Evolutionary conservation across 2,113 vertebrate species (phyloP).

Genomic region (Asarcornis scutulata): DNA sequence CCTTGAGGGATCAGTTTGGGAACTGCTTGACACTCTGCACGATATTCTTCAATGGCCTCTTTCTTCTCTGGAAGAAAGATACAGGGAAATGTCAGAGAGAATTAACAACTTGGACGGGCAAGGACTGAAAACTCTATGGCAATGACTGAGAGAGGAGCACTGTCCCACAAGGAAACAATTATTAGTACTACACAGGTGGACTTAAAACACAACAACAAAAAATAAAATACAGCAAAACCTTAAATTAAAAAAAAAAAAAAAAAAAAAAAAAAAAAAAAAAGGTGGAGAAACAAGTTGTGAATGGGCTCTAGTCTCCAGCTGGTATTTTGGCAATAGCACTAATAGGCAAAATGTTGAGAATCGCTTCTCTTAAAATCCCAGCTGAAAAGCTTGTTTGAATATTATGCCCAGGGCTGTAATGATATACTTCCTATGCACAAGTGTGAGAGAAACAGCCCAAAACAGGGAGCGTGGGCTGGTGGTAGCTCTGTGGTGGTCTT

Average conservation of each 20-base stretch:
- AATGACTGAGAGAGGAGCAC: background rate
- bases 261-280: background rate
- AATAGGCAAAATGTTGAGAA: background rate
- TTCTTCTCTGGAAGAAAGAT: conserved; percentile 41
- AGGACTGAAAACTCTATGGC: background rate
- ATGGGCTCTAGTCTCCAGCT: background rate
- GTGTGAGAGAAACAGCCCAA: accelerated
- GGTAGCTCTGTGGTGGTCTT: background rate
- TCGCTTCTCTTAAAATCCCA: background rate
- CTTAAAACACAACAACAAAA: background rate
- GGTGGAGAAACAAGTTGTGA: background rate
- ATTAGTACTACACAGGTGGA: background rate
- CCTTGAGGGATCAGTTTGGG: conserved; percentile 12
- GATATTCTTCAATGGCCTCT: conserved; percentile 12
- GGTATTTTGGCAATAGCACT: background rate
- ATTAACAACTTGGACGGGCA: conserved; percentile 28
- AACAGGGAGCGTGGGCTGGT: accelerated
- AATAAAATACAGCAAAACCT: background rate
- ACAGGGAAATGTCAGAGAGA: conserved; percentile 17
- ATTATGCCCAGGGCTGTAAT: accelerated
- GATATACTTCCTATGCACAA: background rate
- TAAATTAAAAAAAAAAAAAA: background rate
- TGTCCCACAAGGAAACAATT: background rate
- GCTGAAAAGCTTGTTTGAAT: background rate
- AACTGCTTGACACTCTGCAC: conserved; percentile 40